These are phyloP conservation scores for Tetranychus cinnabarinus DNA, from an alignment of 1,140 invertebrate species.

Conservation along the genomic window DNA sequence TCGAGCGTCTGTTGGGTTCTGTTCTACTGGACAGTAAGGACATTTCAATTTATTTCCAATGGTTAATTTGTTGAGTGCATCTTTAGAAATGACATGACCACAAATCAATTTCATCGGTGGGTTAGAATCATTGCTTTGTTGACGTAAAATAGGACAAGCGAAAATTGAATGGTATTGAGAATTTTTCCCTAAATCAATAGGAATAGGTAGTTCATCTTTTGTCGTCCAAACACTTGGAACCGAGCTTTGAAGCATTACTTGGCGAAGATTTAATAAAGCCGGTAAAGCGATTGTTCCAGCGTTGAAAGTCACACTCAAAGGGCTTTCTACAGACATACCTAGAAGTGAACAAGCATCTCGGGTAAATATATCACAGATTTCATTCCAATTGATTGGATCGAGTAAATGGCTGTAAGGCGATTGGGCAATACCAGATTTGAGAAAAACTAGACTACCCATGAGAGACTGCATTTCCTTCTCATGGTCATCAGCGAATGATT, in stretches of 20 bases:
- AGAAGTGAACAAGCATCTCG: constrained; percentile 73
- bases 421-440: constrained; percentile 46
- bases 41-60: constrained; percentile 87
- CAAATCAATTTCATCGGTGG: constrained; percentile 89
- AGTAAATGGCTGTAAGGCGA: constrained; percentile 59
- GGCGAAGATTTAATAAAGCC: constrained; percentile 73
- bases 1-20: constrained; percentile 69
- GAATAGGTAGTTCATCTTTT: constrained; percentile 85
- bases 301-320: constrained; percentile 51
- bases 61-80: constrained; percentile 82
- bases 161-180: constrained; percentile 89
- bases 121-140: constrained; percentile 85
- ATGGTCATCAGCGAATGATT: constrained; percentile 50
- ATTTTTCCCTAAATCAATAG: constrained; percentile 49
- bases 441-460: constrained; percentile 64
- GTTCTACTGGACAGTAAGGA: constrained; percentile 91
- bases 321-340: constrained; percentile 65
- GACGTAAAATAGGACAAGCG: constrained; percentile 87
- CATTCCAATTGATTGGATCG: constrained; percentile 51
- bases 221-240: constrained; percentile 80
- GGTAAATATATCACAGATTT: constrained; percentile 70
- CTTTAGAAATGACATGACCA: constrained; percentile 90
- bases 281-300: constrained; percentile 79
- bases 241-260: constrained; percentile 85
- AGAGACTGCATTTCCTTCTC: constrained; percentile 67